Evolutionary conservation across 2,888 invertebrate genomes (phyloP), one percentile per base, ranked within the genome.

Genomic region (Drosophila koepferae): DNA sequence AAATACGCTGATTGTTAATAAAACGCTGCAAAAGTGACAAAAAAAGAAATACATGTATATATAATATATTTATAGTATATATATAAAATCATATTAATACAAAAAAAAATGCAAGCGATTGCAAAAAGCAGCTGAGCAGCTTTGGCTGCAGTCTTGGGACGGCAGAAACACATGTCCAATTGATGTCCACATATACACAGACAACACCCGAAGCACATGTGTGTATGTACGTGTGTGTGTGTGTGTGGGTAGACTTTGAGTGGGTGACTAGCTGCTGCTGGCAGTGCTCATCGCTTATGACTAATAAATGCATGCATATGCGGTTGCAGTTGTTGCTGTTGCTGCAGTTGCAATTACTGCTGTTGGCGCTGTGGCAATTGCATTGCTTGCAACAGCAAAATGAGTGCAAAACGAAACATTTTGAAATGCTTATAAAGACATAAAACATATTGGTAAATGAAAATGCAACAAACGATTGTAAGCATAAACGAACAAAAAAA

Each of bases 361-460:
- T 54, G 53, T 16, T 58, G 58, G 20, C 46, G 58, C 48, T 38
- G 55, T 72, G 40, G 69, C 58, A 41, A 70, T 63, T 69, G 61
- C 60, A 58, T 34, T 34, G 74, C 76, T 76, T 77, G 80, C 77
- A 77, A 77, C 74, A 78, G 76, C 77, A 63, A 61, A 71, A 61
- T 64, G 67, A 77, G 72, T 67, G 76, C 76, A 80, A 77, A 79
- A 60, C 63, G 77, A 60, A 55, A 46, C 68, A 77, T 78, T 78
- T 78, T 63, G 81, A 78, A 78, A 78, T 78, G 67, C 63, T 55
- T 66, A 71, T 76, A 73, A 74, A 74, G 69, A 77, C 74, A 77
- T 74, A 79, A 74, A 77, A 80, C 66, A 81, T 80, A 80, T 77
- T 79, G 81, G 81, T 77, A 79, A 77, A 77, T 73, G 71, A 72